These are phyloP conservation scores for Exocentrus adspersus DNA, from an alignment of 2,888 invertebrate species.

Conservation along the genomic window DNA sequence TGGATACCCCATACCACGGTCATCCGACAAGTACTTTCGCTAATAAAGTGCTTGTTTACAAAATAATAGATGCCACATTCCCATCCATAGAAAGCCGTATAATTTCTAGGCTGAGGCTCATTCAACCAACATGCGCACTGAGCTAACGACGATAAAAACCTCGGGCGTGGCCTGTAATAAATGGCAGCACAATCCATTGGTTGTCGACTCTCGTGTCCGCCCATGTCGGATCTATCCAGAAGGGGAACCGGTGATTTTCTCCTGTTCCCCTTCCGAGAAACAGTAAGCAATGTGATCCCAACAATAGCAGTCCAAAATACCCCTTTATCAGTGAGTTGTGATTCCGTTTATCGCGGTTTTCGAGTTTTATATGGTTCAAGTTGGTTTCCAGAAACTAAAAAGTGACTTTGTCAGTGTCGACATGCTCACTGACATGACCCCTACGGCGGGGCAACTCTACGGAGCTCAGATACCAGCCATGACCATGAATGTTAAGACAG, in stretches of 20 bases:
- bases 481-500: slow-evolving; percentile 68
- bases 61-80: slow-evolving; percentile 58
- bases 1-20: slow-evolving; percentile 32
- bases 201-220: slow-evolving; percentile 46
- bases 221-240: slow-evolving; percentile 48
- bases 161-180: slow-evolving; percentile 57
- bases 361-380: slow-evolving; percentile 36
- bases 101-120: slow-evolving; percentile 41
- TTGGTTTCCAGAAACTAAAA: slow-evolving; percentile 37
- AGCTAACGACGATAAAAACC: slow-evolving; percentile 48
- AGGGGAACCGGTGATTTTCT: slow-evolving; percentile 63
- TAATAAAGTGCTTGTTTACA: slow-evolving; percentile 63
- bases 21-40: slow-evolving; percentile 46
- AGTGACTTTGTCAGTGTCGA: slow-evolving; percentile 43
- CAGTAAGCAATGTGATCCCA: slow-evolving; percentile 63
- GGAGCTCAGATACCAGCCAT: slow-evolving; percentile 70
- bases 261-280: slow-evolving; percentile 59
- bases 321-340: slow-evolving; percentile 45
- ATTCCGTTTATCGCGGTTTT: slow-evolving; percentile 46
- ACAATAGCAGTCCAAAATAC: slow-evolving; percentile 59
- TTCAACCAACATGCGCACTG: slow-evolving; percentile 51
- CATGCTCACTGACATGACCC: slow-evolving; percentile 72
- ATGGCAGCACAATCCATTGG: slow-evolving; percentile 58
- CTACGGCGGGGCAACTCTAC: slow-evolving; percentile 70
- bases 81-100: slow-evolving; percentile 43